Evolutionary conservation across 2,113 vertebrate genomes (phyloP).

Genomic region (Regulus satrapa): DNA sequence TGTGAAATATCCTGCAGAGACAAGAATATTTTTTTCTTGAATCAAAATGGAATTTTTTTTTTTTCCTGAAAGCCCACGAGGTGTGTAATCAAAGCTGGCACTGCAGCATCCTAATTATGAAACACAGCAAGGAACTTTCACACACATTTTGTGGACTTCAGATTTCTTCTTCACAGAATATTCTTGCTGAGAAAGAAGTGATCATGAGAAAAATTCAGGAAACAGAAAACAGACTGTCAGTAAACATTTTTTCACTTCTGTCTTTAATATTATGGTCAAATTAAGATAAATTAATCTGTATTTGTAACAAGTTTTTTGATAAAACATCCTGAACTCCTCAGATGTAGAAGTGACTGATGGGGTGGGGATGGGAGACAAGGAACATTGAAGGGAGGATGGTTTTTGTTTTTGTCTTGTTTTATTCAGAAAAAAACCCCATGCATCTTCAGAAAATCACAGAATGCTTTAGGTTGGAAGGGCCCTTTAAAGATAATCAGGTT

Average conservation of each 20-base stretch:
- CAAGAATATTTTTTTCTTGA: neutral
- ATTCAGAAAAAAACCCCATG: slow-evolving; percentile 4
- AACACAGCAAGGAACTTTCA: slow-evolving; percentile 62
- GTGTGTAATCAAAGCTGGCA: slow-evolving; percentile 56
- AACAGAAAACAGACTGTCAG: neutral
- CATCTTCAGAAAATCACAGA: neutral
- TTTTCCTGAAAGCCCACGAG: neutral
- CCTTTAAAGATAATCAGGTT: neutral
- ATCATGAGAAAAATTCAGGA: slow-evolving; percentile 34
- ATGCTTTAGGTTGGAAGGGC: neutral
- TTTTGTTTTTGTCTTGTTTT: neutral
- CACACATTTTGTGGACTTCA: slow-evolving; percentile 55
- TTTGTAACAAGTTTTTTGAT: neutral
- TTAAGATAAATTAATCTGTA: neutral
- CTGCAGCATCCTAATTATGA: slow-evolving; percentile 64
- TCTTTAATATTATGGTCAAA: neutral
- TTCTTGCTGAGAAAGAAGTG: neutral
- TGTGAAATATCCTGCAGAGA: slow-evolving; percentile 14
- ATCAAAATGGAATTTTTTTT: slow-evolving; percentile 11
- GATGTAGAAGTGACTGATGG: neutral
- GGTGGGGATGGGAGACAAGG: rapidly evolving
- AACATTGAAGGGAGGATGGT: rapidly evolving
- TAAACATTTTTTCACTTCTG: neutral
- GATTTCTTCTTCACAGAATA: slow-evolving; percentile 52
- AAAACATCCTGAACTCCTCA: neutral